Evolutionary conservation across 2,113 vertebrate genomes (phyloP).

Genomic region (Pelecanus crispus): DNA sequence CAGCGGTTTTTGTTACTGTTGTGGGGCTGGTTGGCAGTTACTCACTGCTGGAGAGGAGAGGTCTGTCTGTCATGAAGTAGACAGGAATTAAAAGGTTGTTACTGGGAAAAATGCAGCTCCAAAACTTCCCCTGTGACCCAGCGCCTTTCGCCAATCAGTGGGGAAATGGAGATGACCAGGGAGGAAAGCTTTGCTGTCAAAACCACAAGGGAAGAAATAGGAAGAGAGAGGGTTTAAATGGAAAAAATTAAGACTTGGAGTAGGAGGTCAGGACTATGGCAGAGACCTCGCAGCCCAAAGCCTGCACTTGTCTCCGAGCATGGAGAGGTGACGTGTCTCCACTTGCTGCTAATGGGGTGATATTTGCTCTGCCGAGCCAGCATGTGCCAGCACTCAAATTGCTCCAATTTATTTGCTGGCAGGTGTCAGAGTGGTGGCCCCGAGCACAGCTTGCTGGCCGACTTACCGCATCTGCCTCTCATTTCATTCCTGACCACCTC

Average conservation of each 20-base stretch:
- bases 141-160: fast-evolving
- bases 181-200: background rate
- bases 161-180: background rate
- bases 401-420: conserved; percentile 1
- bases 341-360: background rate
- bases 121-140: fast-evolving
- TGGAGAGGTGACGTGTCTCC: background rate
- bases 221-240: background rate
- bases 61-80: background rate
- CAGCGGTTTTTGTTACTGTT: fast-evolving
- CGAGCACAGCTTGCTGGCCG: fast-evolving
- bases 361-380: background rate
- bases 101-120: background rate
- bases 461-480: conserved; percentile 81
- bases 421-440: background rate
- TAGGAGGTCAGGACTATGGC: background rate
- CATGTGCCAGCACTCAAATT: background rate
- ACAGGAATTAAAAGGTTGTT: background rate
- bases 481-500: conserved; percentile 79
- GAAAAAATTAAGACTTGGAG: background rate
- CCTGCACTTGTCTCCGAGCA: fast-evolving
- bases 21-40: background rate
- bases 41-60: background rate
- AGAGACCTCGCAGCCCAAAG: background rate
- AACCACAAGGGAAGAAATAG: background rate